Conservation (phyloP, 2,797 vertebrate species). For the Eurystomus glaucurus region DNA sequence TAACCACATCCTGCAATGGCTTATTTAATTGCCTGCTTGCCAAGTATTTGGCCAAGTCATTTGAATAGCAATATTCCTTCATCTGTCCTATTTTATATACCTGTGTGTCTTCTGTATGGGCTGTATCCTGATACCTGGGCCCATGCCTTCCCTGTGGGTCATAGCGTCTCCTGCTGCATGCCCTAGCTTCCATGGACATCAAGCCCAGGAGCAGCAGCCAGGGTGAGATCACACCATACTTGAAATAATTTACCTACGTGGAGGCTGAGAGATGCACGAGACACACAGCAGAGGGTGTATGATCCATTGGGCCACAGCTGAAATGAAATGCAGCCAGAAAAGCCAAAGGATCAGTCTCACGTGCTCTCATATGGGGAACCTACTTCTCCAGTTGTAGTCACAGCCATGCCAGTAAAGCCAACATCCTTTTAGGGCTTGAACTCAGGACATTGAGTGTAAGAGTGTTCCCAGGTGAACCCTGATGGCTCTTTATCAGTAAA, state of each 20-base stretch:
- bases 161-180: neutral
- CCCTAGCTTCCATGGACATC: neutral
- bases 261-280: neutral
- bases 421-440: neutral
- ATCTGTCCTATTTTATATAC: neutral
- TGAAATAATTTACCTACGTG: neutral
- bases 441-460: neutral
- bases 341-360: neutral
- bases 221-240: fast-evolving
- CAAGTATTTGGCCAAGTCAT: neutral
- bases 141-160: neutral
- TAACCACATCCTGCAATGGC: fast-evolving
- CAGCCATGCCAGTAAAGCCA: neutral
- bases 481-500: constrained; percentile 20
- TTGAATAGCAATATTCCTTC: neutral
- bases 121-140: neutral
- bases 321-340: neutral
- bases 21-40: neutral
- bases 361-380: neutral
- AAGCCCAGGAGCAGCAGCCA: neutral
- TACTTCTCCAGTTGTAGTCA: neutral
- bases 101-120: neutral
- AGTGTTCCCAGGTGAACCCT: constrained; percentile 1
- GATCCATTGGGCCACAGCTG: neutral
- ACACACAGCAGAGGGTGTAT: neutral